phyloP scores from a whole-genome alignment of 1,140 invertebrate genomes.

The Coptotermes formosanus region DNA sequence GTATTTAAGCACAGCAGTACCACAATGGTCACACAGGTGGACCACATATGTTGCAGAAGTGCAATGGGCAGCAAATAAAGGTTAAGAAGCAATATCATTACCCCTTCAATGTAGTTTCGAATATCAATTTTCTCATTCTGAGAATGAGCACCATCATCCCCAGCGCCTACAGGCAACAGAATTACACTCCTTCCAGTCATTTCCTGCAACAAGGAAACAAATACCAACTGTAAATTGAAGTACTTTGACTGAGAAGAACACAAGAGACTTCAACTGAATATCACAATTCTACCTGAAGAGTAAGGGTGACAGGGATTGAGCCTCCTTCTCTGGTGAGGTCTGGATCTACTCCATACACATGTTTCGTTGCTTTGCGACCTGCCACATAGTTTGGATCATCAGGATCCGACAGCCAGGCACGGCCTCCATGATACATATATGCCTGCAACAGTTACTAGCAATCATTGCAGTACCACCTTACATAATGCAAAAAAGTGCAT shows the following conservation, averaged over 20 bases:
- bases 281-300: constrained; percentile 56
- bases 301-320: constrained; percentile 93
- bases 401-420: constrained; percentile 89
- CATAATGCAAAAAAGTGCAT: no score
- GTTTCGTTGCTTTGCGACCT: constrained; percentile 79
- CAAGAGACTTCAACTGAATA: neutral
- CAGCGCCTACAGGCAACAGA: constrained; percentile 85
- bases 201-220: constrained; percentile 56
- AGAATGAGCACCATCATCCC: constrained; percentile 96
- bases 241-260: neutral
- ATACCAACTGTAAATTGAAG: neutral
- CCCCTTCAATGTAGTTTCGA: constrained; percentile 91
- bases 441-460: constrained; percentile 45
- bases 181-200: constrained; percentile 91
- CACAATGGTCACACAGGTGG: neutral
- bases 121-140: constrained; percentile 97
- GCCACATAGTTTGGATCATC: constrained; percentile 90
- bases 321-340: constrained; percentile 95
- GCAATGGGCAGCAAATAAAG: constrained; percentile 26
- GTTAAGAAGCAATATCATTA: constrained; percentile 53
- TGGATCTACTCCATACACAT: constrained; percentile 89
- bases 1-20: neutral
- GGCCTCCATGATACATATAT: constrained; percentile 73
- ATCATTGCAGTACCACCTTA: no score
- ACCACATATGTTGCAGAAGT: neutral